A percentile compares a stretch with the other conserved stretches of the same genome.
These are phyloP conservation scores for Dryococelus australis DNA, from an alignment of 2,888 invertebrate genomes.

Conservation along the genomic window DNA sequence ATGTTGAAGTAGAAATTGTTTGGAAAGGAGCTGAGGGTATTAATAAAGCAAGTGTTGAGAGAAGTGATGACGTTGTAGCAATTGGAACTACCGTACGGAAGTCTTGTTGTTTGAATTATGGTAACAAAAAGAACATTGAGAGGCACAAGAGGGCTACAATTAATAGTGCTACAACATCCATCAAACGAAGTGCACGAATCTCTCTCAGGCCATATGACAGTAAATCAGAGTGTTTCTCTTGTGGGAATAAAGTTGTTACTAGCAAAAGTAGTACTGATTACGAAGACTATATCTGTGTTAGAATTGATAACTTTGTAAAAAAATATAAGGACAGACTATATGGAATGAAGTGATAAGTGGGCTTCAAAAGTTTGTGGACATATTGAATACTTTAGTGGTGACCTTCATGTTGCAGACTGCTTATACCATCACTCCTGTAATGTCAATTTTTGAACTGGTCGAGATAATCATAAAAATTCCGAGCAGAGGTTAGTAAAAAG, in stretches of 20 bases:
- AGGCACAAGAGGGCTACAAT: background rate
- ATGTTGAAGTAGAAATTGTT: background rate
- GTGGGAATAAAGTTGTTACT: background rate
- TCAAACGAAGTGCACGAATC: background rate
- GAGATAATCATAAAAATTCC: background rate
- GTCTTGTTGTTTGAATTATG: background rate
- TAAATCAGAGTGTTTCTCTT: background rate
- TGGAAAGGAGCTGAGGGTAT: background rate
- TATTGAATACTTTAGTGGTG: background rate
- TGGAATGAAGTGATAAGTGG: background rate
- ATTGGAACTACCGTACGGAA: background rate
- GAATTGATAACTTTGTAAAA: background rate
- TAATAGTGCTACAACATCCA: background rate
- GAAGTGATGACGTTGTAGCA: constrained; percentile 13
- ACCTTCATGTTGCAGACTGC: background rate
- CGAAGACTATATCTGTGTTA: background rate
- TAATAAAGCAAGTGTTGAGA: background rate
- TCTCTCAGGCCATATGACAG: background rate
- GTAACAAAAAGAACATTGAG: background rate
- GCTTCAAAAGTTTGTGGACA: background rate
- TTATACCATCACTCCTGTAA: constrained; percentile 5
- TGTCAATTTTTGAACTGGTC: background rate
- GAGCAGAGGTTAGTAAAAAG: too few relatives aligned
- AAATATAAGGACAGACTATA: background rate
- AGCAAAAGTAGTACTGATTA: background rate